These are phyloP conservation scores for Dorcus hopei DNA, from an alignment of 2,888 invertebrate species.

Conservation along the genomic window DNA sequence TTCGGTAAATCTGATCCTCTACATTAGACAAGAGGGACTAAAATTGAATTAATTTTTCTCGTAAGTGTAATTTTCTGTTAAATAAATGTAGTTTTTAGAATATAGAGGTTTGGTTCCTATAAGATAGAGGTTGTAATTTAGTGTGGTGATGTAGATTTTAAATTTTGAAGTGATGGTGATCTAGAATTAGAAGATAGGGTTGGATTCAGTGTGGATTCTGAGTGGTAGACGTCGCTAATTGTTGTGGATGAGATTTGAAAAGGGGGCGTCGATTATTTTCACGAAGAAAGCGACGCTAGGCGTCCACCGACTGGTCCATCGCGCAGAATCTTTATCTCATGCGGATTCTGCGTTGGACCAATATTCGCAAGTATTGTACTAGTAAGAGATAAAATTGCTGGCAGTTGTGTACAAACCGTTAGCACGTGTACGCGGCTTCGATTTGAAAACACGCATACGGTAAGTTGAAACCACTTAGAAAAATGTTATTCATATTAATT, in stretches of 20 bases:
- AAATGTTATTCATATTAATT: too few species aligned
- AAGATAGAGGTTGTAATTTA: too few species aligned
- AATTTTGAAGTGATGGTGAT: background rate
- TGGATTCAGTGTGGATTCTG: background rate
- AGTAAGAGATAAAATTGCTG: constrained; percentile 1
- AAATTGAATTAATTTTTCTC: too few species aligned
- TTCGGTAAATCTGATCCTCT: too few species aligned
- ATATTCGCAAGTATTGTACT: constrained; percentile 24
- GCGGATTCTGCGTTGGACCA: constrained; percentile 38
- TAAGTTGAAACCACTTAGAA: background rate
- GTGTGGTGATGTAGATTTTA: too few species aligned
- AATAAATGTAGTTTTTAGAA: too few species aligned
- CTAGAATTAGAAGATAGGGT: background rate
- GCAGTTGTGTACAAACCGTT: background rate
- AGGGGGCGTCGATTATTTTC: constrained; percentile 13
- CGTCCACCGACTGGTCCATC: constrained; percentile 26
- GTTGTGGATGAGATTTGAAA: constrained; percentile 5
- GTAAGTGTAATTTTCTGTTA: too few species aligned
- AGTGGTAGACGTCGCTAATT: background rate
- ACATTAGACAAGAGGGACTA: too few species aligned
- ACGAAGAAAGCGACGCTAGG: constrained; percentile 21
- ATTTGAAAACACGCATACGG: background rate
- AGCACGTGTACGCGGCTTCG: background rate
- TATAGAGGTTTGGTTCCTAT: too few species aligned
- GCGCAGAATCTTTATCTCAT: constrained; percentile 35